These are phyloP conservation scores for Myripristis murdjan DNA, from an alignment of 2,797 vertebrate genomes.

Conservation along the genomic window DNA sequence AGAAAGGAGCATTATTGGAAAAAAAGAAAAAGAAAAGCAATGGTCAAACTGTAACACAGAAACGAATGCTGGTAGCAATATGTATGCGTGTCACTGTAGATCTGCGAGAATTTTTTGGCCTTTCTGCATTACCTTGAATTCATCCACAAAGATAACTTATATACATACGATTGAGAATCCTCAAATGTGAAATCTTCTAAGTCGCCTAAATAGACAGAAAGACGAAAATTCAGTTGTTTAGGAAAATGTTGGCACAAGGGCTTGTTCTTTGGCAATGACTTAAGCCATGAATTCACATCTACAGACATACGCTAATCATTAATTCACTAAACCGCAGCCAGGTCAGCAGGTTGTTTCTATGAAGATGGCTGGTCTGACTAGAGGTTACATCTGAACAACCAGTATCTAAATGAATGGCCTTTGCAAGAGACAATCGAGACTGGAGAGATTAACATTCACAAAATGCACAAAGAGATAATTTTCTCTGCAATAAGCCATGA, in stretches of 20 bases:
- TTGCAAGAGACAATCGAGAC: constrained; percentile 6
- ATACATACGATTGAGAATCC: constrained; percentile 39
- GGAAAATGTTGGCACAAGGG: constrained; percentile 79
- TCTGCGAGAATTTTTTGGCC: constrained; percentile 16
- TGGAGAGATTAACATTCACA: constrained; percentile 40
- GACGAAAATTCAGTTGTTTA: constrained; percentile 65
- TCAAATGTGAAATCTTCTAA: constrained; percentile 46
- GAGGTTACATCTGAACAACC: constrained; percentile 50
- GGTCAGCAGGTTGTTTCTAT: constrained; percentile 66
- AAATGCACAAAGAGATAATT: constrained; percentile 33
- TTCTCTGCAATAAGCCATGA: not conserved
- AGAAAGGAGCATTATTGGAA: constrained; percentile 24
- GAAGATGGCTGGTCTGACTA: constrained; percentile 58
- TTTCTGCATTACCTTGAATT: constrained; percentile 20
- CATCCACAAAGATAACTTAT: constrained; percentile 54
- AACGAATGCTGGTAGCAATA: constrained; percentile 47
- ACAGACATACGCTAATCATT: constrained; percentile 75
- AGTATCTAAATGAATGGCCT: constrained; percentile 32
- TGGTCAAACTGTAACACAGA: constrained; percentile 47
- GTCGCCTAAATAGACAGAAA: constrained; percentile 40
- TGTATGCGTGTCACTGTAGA: constrained; percentile 25
- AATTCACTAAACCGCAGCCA: constrained; percentile 61
- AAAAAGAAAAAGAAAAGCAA: constrained; percentile 53
- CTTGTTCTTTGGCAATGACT: constrained; percentile 80
- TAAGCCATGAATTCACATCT: constrained; percentile 79